Evolutionary conservation across 2,797 vertebrate genomes (phyloP).

Genomic region (Amazona ochrocephala): DNA sequence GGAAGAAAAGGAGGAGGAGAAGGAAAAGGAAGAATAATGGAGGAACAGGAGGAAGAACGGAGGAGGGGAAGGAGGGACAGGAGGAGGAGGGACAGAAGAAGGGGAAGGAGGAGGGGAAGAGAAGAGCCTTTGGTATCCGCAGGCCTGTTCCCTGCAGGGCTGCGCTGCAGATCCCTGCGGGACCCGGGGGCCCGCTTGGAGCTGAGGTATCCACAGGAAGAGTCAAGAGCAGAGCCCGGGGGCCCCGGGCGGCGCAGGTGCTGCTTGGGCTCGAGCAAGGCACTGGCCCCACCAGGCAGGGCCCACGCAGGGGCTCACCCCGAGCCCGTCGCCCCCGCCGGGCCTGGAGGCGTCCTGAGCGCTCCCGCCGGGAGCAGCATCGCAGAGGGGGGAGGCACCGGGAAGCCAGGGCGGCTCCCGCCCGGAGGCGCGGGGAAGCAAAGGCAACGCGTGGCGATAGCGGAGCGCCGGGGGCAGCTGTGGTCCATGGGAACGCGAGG

Average conservation of each 20-base stretch:
- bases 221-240: slow-evolving; percentile 81
- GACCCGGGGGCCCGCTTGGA: slow-evolving; percentile 62
- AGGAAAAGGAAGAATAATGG: neutral
- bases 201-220: slow-evolving; percentile 90
- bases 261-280: slow-evolving; percentile 95
- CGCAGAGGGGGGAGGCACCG: neutral
- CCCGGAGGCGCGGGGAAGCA: too few species aligned
- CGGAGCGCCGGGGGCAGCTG: neutral
- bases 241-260: slow-evolving; percentile 82
- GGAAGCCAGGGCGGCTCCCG: too few species aligned
- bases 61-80: neutral
- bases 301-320: too few species aligned
- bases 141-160: slow-evolving; percentile 83
- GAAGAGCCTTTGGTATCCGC: slow-evolving; percentile 88
- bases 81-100: neutral
- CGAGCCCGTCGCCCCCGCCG: too few species aligned
- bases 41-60: neutral
- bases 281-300: slow-evolving; percentile 83
- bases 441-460: neutral
- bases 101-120: neutral
- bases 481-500: fast-evolving
- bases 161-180: slow-evolving; percentile 80
- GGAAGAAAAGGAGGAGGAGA: neutral
- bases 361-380: neutral
- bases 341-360: slow-evolving; percentile 42